phyloP scores from a whole-genome alignment of 2,888 invertebrate genomes.

The Phoenoteleia sp. region DNA sequence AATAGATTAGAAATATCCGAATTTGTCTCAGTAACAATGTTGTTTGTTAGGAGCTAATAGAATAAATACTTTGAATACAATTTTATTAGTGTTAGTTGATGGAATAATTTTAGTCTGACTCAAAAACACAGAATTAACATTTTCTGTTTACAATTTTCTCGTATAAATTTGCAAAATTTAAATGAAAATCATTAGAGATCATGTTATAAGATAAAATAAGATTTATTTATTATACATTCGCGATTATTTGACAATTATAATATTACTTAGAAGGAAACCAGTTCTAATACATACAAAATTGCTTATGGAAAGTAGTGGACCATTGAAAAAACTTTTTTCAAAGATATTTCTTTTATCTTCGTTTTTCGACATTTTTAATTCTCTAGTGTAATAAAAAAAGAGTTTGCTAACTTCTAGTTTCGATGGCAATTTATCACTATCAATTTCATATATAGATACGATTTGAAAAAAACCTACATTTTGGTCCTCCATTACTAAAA shows the following conservation, averaged over 20 bases:
- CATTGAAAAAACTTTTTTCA: slow-evolving; percentile 4
- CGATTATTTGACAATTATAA: not conserved
- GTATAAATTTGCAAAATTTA: not conserved
- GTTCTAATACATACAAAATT: not conserved
- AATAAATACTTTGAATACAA: slow-evolving; percentile 2
- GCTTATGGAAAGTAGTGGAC: not conserved
- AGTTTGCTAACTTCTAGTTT: too few species aligned
- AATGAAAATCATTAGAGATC: not conserved
- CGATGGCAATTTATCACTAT: too few species aligned
- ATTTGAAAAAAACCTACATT: too few species aligned
- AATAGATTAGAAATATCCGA: slow-evolving; percentile 1
- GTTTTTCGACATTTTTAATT: too few species aligned
- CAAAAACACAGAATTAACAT: not conserved
- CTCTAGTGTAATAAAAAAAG: too few species aligned
- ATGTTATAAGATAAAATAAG: not conserved
- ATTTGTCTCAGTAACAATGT: not conserved
- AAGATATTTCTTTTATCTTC: not conserved
- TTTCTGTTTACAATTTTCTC: slow-evolving; percentile 1
- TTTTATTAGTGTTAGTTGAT: slow-evolving; percentile 1
- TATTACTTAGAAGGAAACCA: not conserved
- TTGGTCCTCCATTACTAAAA: too few species aligned
- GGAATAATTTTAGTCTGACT: slow-evolving; percentile 1
- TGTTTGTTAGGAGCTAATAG: not conserved
- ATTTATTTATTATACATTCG: not conserved
- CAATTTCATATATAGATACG: too few species aligned